phyloP scores from a whole-genome alignment of 2,888 invertebrate genomes.

The Ametastegia equiseti region DNA sequence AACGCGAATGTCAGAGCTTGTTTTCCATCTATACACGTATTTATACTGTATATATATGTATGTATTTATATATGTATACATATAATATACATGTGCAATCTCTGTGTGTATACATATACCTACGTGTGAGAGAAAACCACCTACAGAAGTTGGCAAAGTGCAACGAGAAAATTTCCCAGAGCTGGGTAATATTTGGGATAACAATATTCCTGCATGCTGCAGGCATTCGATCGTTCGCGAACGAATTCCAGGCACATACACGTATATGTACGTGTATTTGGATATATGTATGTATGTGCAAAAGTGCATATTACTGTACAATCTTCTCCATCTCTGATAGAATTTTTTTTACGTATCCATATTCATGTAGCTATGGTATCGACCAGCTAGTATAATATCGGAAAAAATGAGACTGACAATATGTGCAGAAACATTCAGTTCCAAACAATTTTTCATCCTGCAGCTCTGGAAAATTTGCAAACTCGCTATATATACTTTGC shows the following conservation, averaged over 20 bases:
- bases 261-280: not conserved
- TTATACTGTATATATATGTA: not conserved
- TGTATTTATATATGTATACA: too few relatives aligned
- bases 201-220: too few relatives aligned
- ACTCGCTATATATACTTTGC: too few relatives aligned
- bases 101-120: not conserved
- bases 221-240: not conserved
- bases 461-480: not conserved
- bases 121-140: not conserved
- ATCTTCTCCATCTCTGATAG: too few relatives aligned
- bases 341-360: too few relatives aligned
- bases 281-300: not conserved
- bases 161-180: not conserved
- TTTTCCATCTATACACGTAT: not conserved
- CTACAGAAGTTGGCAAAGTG: slow-evolving; percentile 12
- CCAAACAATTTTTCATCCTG: too few relatives aligned
- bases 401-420: not conserved
- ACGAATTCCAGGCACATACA: not conserved
- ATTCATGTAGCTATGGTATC: not conserved
- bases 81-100: not conserved
- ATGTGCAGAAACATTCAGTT: too few relatives aligned
- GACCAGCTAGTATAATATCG: not conserved
- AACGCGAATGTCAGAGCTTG: too few relatives aligned
- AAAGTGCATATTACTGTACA: too few relatives aligned
- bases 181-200: not conserved